Base-by-base conservation (phyloP, 1,140 invertebrate genomes). In the Dufourea novaeangliae region DNA sequence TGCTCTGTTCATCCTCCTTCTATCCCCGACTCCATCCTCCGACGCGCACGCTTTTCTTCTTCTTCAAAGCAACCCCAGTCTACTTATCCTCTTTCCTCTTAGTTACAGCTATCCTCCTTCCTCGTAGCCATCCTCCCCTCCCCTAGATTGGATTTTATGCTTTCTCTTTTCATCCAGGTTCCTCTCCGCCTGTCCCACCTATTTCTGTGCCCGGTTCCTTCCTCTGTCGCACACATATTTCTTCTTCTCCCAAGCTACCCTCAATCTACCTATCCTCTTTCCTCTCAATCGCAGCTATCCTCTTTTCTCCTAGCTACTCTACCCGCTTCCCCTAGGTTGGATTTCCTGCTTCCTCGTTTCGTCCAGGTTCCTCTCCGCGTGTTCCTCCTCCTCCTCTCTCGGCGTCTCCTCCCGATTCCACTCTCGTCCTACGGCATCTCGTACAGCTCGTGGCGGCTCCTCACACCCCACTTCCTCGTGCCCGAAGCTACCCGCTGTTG, bases 401-500 rank as follows among this genome's bases (percentile, higher is more conserved):
- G 17, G 14, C 41, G n/a, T 54, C 52, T 54, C 3, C 52, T 54
- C 22, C 22, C 25, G n/a, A 10, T 7, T 25, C 50, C 25, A 54
- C 52, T 29, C 56, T 57, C 29, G 4, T 6, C 56, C 29, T 34
- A 32, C 56, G 17, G 44, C 20, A 41, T n/a, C n/a, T 52, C n/a
- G 1, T 22, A 8, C 46, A 52, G 20, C 46, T 52, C 20, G 41
- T 1, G 41, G 41, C 10, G 4, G 12, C 41, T 44, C 10, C 12
- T 44, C 41, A 44, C 4, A 14, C 17, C 10, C 41, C 12, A 12
- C 12, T 14, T 44, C 27, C 12, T 22, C 25, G 14, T 56, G 39
- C n/a, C 66, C 59, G 62, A n/a, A 61, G 62, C 64, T 73, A 61
- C 72, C 54, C 72, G 54, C 72, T 54, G 73, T 29, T 66, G 46